Base-by-base conservation (phyloP, 2,113 vertebrate species). In the Callipepla squamata region DNA sequence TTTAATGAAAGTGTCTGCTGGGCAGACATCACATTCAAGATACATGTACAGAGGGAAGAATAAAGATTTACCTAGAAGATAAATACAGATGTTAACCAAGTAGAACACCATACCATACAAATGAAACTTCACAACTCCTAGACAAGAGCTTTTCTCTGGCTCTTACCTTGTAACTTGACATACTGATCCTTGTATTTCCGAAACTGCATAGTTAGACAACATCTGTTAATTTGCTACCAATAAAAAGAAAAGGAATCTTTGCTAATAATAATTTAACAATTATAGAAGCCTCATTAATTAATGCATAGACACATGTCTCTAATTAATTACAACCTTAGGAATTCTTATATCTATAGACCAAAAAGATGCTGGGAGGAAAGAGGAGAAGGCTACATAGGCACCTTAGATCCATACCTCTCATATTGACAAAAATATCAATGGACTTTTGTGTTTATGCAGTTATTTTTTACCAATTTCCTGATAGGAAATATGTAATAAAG, bases 401-500 rank as follows among this genome's bases (percentile, higher is more conserved):
- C 72, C 2, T 1, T 9, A 55, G 21, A 61, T 4, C 5, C 19
- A 61, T 7, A 58, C 1, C 1, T 63, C 3, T 76, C 10, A 16
- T 73, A 4, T 1, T 44, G 25, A 53, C 73, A 80, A 72, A 25
- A 17, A 30, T 15, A 28, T 4, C 12, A 28, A 72, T 65, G 4
- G 3, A 73, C 13, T 76, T 74, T n/a, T 15, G 2, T 42, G 22
- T 25, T 17, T 87, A 2, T 50, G 38, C 2, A 72, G 50, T 10
- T 45, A 14, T 53, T 74, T 63, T 3, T 48, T 59, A 17, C 6
- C 7, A 26, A 1, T 48, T 79, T 72, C 21, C 50, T 77, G 1
- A 58, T 45, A 7, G 5, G 38, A 77, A 4, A 5, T 69, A 11
- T 80, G 6, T 85, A 44, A 58, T 50, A 69, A 2, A 66, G 26